Evolutionary conservation across 2,113 vertebrate genomes (phyloP).

Genomic region (Mormyrus iriodes): DNA sequence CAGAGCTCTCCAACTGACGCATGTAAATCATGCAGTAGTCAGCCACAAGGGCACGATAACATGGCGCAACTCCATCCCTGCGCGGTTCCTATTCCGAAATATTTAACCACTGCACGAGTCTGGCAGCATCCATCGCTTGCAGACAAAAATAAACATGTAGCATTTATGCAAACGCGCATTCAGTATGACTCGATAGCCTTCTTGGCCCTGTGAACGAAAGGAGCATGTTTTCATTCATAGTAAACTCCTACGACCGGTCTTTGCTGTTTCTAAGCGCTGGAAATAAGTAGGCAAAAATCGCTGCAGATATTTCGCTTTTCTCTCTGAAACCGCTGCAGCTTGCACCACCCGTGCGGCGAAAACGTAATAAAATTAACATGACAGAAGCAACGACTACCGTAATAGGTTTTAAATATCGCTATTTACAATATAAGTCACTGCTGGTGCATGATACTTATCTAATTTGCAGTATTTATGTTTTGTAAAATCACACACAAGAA

Average conservation of each 20-base stretch:
- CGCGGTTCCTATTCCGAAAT: not conserved
- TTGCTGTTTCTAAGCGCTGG: conserved; percentile 5
- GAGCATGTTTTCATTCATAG: not conserved
- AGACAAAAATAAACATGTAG: not conserved
- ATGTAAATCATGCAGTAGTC: not conserved
- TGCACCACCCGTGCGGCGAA: not conserved
- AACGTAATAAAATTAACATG: not conserved
- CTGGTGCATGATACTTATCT: not conserved
- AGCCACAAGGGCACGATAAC: conserved; percentile 21
- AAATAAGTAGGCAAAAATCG: conserved; percentile 6
- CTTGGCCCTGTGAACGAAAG: not conserved
- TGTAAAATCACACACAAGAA: conserved; percentile 8
- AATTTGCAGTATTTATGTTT: not conserved
- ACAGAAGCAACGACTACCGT: not conserved
- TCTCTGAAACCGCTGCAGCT: not conserved
- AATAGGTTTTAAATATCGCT: not conserved
- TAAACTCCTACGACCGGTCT: not conserved
- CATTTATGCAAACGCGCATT: not conserved
- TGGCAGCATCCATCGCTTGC: not conserved
- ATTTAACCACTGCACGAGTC: not conserved
- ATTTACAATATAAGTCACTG: not conserved
- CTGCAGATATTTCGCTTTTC: not conserved
- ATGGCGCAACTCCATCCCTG: conserved; percentile 6
- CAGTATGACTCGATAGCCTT: not conserved
- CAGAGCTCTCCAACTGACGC: not conserved